A percentile compares a stretch with the other conserved stretches of the same genome.
phyloP scores from a whole-genome alignment of 1,140 invertebrate species.

The Paramacrobiotus metropolitanus region DNA sequence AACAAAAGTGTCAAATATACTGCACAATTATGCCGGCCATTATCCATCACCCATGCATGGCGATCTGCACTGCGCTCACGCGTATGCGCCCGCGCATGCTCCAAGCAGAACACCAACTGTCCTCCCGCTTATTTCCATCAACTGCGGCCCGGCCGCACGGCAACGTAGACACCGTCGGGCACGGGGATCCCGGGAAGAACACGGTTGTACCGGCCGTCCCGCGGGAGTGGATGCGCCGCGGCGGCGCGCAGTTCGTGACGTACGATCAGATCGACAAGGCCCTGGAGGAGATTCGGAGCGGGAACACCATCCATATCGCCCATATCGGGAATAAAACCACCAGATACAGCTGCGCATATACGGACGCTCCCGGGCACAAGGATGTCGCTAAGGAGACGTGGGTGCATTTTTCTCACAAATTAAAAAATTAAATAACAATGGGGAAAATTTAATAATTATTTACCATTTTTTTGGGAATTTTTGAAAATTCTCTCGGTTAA shows the following conservation, averaged over 20 bases:
- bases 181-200: slow-evolving; percentile 31
- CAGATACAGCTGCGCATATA: slow-evolving; percentile 69
- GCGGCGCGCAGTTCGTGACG: background rate
- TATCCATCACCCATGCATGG: too few relatives aligned
- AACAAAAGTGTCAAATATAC: too few relatives aligned
- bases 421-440: too few relatives aligned
- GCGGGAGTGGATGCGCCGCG: slow-evolving; percentile 12
- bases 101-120: too few relatives aligned
- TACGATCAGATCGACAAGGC: slow-evolving; percentile 9
- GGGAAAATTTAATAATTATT: too few relatives aligned
- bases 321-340: slow-evolving; percentile 69
- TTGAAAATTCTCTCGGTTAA: background rate
- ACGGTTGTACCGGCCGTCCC: slow-evolving; percentile 30
- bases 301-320: slow-evolving; percentile 89
- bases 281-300: slow-evolving; percentile 44
- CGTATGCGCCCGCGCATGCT: too few relatives aligned
- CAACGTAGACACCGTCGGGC: slow-evolving; percentile 28
- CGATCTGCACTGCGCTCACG: too few relatives aligned
- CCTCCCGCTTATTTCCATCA: too few relatives aligned
- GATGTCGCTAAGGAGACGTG: slow-evolving; percentile 70
- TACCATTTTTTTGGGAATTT: too few relatives aligned
- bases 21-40: too few relatives aligned
- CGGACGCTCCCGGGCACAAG: slow-evolving; percentile 67
- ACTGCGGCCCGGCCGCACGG: too few relatives aligned
- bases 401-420: too few relatives aligned